Evolutionary conservation across 2,113 vertebrate genomes (phyloP).

Genomic region (Jacana jacana): DNA sequence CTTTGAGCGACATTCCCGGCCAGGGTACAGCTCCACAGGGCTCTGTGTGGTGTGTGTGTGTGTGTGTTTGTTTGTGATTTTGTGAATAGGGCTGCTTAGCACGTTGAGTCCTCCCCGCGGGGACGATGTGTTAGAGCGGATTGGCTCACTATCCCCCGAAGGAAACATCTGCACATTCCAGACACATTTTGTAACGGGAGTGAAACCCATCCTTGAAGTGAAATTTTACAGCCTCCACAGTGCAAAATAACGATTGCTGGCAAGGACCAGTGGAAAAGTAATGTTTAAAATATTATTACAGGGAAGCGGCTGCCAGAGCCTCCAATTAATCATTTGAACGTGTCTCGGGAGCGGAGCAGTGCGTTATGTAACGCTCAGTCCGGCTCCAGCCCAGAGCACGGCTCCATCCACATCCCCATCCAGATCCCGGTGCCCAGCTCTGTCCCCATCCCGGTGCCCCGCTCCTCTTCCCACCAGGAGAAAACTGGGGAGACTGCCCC

Average conservation of each 20-base stretch:
- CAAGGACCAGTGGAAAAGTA: conserved; percentile 74
- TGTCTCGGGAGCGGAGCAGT: neutral
- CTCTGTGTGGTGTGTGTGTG: conserved; percentile 34
- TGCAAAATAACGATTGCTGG: conserved; percentile 64
- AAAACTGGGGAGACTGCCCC: neutral
- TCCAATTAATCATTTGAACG: conserved; percentile 66
- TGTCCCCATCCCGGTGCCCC: neutral
- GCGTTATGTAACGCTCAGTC: conserved; percentile 68
- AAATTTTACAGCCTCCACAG: conserved; percentile 74
- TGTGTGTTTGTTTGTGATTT: conserved; percentile 69
- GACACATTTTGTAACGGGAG: conserved; percentile 89
- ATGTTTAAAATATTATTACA: conserved; percentile 77
- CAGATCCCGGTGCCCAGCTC: neutral
- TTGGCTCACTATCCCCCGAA: conserved; percentile 78
- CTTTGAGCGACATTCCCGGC: neutral
- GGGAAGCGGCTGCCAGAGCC: conserved; percentile 67
- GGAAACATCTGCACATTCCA: conserved; percentile 99
- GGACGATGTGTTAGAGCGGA: conserved; percentile 50
- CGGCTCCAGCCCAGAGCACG: neutral
- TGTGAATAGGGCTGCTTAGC: conserved; percentile 41
- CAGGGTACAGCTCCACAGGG: neutral
- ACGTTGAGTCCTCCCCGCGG: conserved; percentile 28
- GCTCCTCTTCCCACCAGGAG: neutral
- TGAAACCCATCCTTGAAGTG: conserved; percentile 75
- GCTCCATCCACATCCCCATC: neutral